Percentiles rank a stretch among this genome's conserved stretches.
phyloP scores from a whole-genome alignment of 2,113 vertebrate genomes.

The Sitta europaea region DNA sequence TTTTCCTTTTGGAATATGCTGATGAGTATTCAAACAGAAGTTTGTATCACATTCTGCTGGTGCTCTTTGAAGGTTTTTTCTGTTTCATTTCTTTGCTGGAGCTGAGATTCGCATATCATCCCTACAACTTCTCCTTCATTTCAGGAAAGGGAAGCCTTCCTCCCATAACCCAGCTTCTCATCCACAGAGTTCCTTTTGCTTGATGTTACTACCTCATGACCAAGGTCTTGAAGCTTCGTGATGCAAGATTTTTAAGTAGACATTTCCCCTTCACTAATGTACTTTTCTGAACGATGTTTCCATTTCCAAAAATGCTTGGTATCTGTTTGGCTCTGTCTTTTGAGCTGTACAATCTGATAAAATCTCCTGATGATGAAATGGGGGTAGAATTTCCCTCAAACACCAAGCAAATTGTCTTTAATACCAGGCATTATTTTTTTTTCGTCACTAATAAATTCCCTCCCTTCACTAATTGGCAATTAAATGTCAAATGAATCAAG shows the following conservation, averaged over 20 bases:
- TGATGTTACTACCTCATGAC: not conserved
- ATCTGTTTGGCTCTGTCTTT: not conserved
- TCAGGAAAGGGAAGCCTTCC: not conserved
- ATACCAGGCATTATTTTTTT: not conserved
- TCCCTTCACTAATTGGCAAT: not conserved
- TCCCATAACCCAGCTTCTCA: not conserved
- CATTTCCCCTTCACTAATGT: not conserved
- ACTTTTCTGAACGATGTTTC: not conserved
- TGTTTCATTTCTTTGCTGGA: not conserved
- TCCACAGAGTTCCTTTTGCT: not conserved
- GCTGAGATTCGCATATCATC: not conserved
- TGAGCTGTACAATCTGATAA: not conserved
- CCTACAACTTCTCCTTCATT: not conserved
- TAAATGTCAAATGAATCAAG: not conserved
- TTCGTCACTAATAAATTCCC: not conserved
- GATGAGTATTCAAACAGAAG: not conserved
- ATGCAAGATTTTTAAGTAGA: not conserved
- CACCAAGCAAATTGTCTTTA: not conserved
- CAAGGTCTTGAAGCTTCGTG: not conserved
- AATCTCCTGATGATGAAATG: not conserved
- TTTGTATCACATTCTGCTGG: not conserved
- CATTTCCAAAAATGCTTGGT: not conserved
- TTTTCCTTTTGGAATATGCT: not conserved
- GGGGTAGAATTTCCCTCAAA: not conserved
- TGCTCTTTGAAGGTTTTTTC: not conserved